Conservation (phyloP, 64 coral and sea anemone genomes). For the Trachythela sp. region DNA sequence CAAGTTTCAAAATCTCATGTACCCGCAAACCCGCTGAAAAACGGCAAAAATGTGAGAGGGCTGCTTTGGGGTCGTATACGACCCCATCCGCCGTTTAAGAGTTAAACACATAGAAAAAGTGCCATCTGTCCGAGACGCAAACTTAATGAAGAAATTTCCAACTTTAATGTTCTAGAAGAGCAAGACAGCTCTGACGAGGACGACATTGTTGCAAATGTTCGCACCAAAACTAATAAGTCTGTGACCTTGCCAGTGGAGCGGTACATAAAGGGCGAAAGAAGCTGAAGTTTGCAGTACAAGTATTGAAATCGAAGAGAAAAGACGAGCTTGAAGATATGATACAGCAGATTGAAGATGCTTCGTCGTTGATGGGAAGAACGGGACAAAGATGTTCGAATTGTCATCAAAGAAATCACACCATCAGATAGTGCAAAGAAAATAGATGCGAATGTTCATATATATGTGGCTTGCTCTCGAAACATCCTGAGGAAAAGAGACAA, state of each 20-base stretch:
- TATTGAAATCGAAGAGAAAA: constrained; percentile 1
- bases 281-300: not conserved
- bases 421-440: constrained; percentile 11
- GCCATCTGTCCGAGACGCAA: not conserved
- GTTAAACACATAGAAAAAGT: not conserved
- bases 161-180: not conserved
- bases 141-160: not conserved
- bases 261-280: not conserved
- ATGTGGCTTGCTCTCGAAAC: constrained; percentile 31
- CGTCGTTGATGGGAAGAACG: not conserved
- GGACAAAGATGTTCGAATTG: constrained; percentile 38
- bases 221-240: not conserved
- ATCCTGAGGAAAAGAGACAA: constrained; percentile 23
- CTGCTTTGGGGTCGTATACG: too few relatives aligned
- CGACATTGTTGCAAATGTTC: not conserved
- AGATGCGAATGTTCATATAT: constrained; percentile 22
- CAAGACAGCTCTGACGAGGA: not conserved
- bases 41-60: too few relatives aligned
- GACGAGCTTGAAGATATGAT: not conserved
- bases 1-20: too few relatives aligned
- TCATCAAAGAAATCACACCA: constrained; percentile 32
- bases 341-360: constrained; percentile 14
- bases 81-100: too few relatives aligned
- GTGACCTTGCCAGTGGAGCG: not conserved
- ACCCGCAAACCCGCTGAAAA: too few relatives aligned